These are phyloP conservation scores for Dryobotodes eremita DNA, from an alignment of 2,888 invertebrate species.

Conservation along the genomic window DNA sequence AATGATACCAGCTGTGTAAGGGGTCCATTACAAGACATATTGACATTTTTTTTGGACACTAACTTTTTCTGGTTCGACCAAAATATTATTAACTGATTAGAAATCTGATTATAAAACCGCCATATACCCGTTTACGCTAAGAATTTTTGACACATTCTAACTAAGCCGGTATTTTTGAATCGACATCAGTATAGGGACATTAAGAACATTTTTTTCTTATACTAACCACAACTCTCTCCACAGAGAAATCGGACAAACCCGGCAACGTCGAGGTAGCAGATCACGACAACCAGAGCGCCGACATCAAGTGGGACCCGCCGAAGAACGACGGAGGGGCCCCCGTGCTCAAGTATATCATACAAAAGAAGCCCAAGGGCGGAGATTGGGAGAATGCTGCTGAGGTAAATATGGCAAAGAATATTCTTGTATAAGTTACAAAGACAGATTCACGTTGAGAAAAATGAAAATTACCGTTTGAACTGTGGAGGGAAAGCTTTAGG, in stretches of 20 bases:
- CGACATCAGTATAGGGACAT: neutral
- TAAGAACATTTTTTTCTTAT: neutral
- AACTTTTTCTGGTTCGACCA: neutral
- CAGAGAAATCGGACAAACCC: slow-evolving; percentile 97
- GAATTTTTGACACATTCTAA: neutral
- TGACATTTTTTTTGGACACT: too few relatives aligned
- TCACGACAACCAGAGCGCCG: slow-evolving; percentile 98
- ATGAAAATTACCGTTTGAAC: too few relatives aligned
- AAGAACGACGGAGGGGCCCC: slow-evolving; percentile 97
- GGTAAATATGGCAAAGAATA: slow-evolving; percentile 79
- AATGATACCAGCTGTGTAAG: too few relatives aligned
- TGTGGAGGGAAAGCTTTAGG: too few relatives aligned
- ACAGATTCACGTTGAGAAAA: too few relatives aligned
- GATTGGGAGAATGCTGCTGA: slow-evolving; percentile 98
- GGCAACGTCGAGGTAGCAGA: slow-evolving; percentile 97
- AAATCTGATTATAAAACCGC: too few relatives aligned
- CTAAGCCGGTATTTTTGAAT: neutral
- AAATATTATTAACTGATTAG: neutral
- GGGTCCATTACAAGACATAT: too few relatives aligned
- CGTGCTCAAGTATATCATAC: slow-evolving; percentile 97
- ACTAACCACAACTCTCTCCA: neutral
- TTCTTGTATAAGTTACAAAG: too few relatives aligned
- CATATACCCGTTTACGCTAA: too few relatives aligned
- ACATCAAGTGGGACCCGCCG: slow-evolving; percentile 97
- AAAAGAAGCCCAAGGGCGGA: slow-evolving; percentile 96